Evolutionary conservation across 2,113 vertebrate genomes (phyloP), one percentile per base, ranked within the genome.

Genomic region (Phyllostomus discolor): DNA sequence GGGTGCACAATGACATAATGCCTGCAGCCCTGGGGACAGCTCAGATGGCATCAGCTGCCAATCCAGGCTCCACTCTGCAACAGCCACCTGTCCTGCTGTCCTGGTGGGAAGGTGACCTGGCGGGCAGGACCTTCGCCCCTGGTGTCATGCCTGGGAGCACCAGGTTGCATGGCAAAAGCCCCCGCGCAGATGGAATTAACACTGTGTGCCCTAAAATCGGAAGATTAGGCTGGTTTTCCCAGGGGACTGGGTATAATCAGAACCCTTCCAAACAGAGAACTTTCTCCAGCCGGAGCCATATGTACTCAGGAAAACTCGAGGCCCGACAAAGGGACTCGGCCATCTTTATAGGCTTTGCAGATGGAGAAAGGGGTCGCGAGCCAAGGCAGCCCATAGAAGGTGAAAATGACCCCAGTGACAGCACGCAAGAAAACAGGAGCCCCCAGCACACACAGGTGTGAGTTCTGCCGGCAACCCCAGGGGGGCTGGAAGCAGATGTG

Each of bases 1-100:
- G 59, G 59, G 31, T 19, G 17, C 17, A 11, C 3, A 12, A 31
- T 19, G n/a, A 46, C 8, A 19, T 3, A 3, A 17, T 19, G 1
- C 5, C 59, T 31, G 10, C 2, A 48, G 62, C 4, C 11, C 12
- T 7, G 41, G 16, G 26, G 28, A 62, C 62, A 33, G 35, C 16
- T 0, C 11, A 6, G 4, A 7, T 16, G 0, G 10, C 14, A 5
- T 35, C 17, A 6, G 17, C 15, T 22, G 28, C 7, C 14, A 5
- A 4, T 4, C 19, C n/a, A 35, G 7, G 48, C 35, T 31, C 16
- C 19, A 2, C 26, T 67, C 5, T 41, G 6, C 70, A 43, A 16
- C 19, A 43, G 43, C 8, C 24, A 28, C 28, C 11, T 9, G 35
- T 43, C 11, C 3, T 3, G 4, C 0, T 26, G 10, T 48, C 66